Evolutionary conservation across 2,797 vertebrate genomes (phyloP), one percentile per base, ranked within the genome.

Genomic region (Anguilla megastoma): DNA sequence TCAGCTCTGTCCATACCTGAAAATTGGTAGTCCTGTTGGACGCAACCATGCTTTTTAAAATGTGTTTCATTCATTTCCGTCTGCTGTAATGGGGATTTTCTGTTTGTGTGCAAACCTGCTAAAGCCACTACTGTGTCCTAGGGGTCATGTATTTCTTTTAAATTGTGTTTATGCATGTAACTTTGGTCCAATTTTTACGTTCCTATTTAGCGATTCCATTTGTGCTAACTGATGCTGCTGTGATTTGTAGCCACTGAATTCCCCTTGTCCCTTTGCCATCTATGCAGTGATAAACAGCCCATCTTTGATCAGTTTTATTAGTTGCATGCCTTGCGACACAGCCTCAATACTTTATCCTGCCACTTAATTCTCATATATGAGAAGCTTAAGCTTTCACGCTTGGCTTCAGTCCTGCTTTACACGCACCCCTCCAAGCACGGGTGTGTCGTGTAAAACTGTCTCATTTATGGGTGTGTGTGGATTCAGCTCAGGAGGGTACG

Each of bases 21-120:
- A 21, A 87, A 87, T 80, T 82, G 54, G 54, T 82, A 33, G 45
- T 45, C 41, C 45, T 74, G 48, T 27, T 18, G 8, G 30, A 36
- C 30, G 24, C 66, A 27, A 30, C 60, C 45, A 48, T 27, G 16
- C 66, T 71, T 69, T 52, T 24, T 66, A n/a, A 86, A 63, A 71
- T 86, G 60, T 50, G 45, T 21, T 45, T 74, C n/a, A 52, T 74
- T 69, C n/a, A 69, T 86, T 74, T 86, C 66, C 66, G 27, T 86
- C 66, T 50, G 85, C 48, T 74, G 63, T 86, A 48, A 74, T 74
- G 85, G 85, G 45, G 85, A 50, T 50, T 66, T 50, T 50, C 21
- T 71, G 21, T 48, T 50, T 48, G 66, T 41, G 52, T 7, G 3
- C 41, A 21, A 86, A 24, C 41, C 66, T 50, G 63, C 66, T 58